Percentiles rank a stretch among this genome's conserved stretches.
phyloP scores from a whole-genome alignment of 1,140 invertebrate species.

The Drosophila bifasciata region DNA sequence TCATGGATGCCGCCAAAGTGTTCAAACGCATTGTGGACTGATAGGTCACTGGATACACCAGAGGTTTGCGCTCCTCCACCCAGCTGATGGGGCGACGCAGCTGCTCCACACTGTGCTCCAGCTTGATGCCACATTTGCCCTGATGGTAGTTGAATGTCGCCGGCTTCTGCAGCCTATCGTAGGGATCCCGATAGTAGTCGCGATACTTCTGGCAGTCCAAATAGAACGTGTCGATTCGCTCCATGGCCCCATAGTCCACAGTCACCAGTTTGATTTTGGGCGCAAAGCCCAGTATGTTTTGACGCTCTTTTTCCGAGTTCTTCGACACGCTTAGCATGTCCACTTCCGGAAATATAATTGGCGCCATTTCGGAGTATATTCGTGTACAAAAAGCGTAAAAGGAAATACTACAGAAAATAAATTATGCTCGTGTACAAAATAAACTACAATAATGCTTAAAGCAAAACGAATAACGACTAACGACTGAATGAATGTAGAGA shows the following conservation, averaged over 20 bases:
- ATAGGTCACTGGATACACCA: slow-evolving; percentile 42
- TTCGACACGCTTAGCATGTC: slow-evolving; percentile 67
- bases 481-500: too few relatives aligned
- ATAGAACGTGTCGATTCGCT: slow-evolving; percentile 72
- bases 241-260: slow-evolving; percentile 64
- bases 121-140: slow-evolving; percentile 56
- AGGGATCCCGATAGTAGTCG: slow-evolving; percentile 75
- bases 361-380: background rate
- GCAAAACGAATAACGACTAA: too few relatives aligned
- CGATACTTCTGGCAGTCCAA: slow-evolving; percentile 67
- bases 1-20: slow-evolving; percentile 8
- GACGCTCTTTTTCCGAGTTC: slow-evolving; percentile 40
- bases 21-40: slow-evolving; percentile 42
- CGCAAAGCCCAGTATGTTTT: slow-evolving; percentile 60
- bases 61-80: slow-evolving; percentile 29
- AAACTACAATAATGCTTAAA: too few relatives aligned
- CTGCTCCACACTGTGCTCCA: slow-evolving; percentile 41
- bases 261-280: slow-evolving; percentile 58
- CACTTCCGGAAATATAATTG: slow-evolving; percentile 54
- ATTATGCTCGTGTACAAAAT: too few relatives aligned
- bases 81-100: slow-evolving; percentile 47
- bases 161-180: slow-evolving; percentile 60
- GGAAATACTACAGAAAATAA: too few relatives aligned
- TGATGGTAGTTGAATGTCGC: slow-evolving; percentile 28
- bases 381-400: too few relatives aligned